Base-by-base conservation (phyloP, 2,888 invertebrate genomes). In the Anorthoa munda region DNA sequence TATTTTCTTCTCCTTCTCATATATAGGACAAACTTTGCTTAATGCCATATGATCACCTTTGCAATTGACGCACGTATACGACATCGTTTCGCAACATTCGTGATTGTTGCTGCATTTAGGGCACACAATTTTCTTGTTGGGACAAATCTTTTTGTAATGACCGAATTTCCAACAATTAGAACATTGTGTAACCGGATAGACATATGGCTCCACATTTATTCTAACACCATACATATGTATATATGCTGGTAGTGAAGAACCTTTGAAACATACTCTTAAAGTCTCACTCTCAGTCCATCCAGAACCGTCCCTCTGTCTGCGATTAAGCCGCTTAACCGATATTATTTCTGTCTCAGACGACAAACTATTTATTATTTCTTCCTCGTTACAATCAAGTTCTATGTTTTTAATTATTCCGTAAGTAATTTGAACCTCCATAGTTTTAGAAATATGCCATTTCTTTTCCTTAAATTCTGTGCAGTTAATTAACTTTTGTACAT, bases 211-310 rank as follows among this genome's bases (percentile, higher is more conserved):
- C n/a, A n/a, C n/a, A n/a, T n/a, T n/a, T 51, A 65, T 51, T 65
- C 65, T 51, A 21, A 51, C 17, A 18, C 51, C 51, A 39, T 65
- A 64, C 50, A 64, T 64, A 31, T n/a, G n/a, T 18, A 64, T 51
- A 64, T 64, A 64, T n/a, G 64, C 64, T 9, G 51, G 51, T 31
- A 64, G n/a, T n/a, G 64, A 64, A 31, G 64, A 64, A 4, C 64
- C 64, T 51, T 64, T 64, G 15, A 64, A 64, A 9, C 64, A 64
- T 15, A 64, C 18, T 31, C 64, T 51, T 9, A 64, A 50, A 4
- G 50, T 51, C n/a, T 64, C 64, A 31, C 64, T 64, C 51, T 64
- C 51, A 64, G 61, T 61, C 61, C 46, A 61, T 48, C 46, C 61
- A 46, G 61, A 61, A 23, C 61, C 46, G 17, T 61, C 46, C 13